Evolutionary conservation across 2,797 vertebrate genomes (phyloP), one percentile per base, ranked within the genome.

Genomic region (Esox lucius): DNA sequence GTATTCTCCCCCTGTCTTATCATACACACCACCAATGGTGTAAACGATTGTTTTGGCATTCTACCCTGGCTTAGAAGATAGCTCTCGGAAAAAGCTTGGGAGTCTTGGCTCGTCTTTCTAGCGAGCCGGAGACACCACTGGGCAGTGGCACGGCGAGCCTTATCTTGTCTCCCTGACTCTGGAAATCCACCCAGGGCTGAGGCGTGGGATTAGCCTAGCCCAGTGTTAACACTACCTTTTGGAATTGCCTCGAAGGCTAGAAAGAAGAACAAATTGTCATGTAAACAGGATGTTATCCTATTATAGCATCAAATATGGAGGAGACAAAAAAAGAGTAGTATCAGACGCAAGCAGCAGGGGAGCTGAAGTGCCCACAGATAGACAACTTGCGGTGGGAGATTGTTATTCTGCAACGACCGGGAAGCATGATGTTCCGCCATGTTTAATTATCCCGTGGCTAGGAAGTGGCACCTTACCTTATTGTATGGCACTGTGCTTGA

Each of bases 361-460:
- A 51, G 17, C 70, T 12, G 26, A 26, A 53, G 33, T 70, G 75
- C 74, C 74, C 73, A 72, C 75, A 77, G 62, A 72, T 22, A 1
- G 42, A 48, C 70, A 68, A 67, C 74, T 33, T 35, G 1, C 22
- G 17, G 39, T 19, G 7, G 19, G 33, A 33, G 51, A 69, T 53
- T 70, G 48, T n/a, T 12, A 46, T 31, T 13, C 51, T 53, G 12
- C 33, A 15, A 56, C 39, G 17, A 31, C 49, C 39, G 7, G 39
- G 13, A 64, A 22, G 19, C 9, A 35, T 17, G 7, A 64, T 72
- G 17, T 61, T 70, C 68, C 15, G 51, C 74, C 70, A 61, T 73
- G 74, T 86, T 83, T 85, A 83, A 83, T 88, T 84, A 79, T 83
- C 39, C 51, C 69, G 31, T 74, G 62, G 17, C 31, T 31, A 19